Evolutionary conservation across 64 coral and sea anemone genomes (phyloP).

Genomic region (Astreopora myriophthalma): DNA sequence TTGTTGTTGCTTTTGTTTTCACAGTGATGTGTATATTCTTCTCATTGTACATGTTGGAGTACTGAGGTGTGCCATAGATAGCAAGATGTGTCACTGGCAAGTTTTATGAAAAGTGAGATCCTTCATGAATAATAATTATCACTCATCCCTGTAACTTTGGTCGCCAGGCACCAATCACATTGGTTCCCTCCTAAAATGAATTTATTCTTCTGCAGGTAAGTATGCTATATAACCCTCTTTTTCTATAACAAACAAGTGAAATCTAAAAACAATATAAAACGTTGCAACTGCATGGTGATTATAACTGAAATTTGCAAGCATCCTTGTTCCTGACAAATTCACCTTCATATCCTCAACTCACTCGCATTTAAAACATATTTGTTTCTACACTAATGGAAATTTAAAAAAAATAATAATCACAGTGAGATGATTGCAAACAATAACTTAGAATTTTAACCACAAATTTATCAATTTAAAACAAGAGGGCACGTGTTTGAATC

Average conservation of each 20-base stretch:
- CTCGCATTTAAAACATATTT: neutral
- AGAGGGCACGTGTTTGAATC: neutral
- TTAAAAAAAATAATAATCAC: neutral
- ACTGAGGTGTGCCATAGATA: too few relatives aligned
- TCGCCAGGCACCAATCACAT: neutral
- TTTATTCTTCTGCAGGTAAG: neutral
- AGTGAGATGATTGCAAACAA: neutral
- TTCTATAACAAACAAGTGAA: neutral
- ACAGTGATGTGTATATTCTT: neutral
- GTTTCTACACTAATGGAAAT: neutral
- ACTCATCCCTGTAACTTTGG: neutral
- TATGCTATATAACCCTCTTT: slow-evolving; percentile 12
- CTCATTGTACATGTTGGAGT: too few relatives aligned
- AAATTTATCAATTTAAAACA: neutral
- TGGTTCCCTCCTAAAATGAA: slow-evolving; percentile 22
- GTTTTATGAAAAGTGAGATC: neutral
- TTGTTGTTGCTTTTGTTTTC: neutral
- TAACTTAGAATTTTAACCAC: neutral
- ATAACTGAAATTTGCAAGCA: neutral
- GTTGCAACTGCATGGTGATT: neutral
- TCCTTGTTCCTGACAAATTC: slow-evolving; percentile 22
- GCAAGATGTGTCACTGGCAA: too few relatives aligned
- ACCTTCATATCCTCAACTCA: neutral
- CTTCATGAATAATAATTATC: neutral
- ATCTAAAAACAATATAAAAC: slow-evolving; percentile 46